phyloP scores from a whole-genome alignment of 2,797 vertebrate species.

The Lithobates sylvaticus region DNA sequence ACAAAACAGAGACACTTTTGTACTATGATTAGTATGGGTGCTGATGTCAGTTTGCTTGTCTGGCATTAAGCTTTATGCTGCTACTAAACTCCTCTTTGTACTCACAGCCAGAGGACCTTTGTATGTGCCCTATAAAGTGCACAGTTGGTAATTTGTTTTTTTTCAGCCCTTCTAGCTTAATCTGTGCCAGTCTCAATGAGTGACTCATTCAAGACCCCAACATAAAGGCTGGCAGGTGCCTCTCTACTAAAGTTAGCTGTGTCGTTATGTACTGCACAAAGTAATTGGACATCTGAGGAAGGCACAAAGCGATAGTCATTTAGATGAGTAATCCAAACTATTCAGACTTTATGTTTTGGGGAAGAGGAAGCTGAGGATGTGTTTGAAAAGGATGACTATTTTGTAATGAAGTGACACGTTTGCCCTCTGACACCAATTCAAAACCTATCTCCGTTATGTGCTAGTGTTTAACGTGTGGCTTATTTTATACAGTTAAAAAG shows the following conservation, averaged over 20 bases:
- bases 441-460: background rate
- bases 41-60: conserved; percentile 88
- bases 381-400: conserved; percentile 23
- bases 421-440: conserved; percentile 37
- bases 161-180: conserved; percentile 76
- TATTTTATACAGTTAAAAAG: background rate
- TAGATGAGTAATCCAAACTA: conserved; percentile 46
- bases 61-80: conserved; percentile 80
- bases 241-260: conserved; percentile 67
- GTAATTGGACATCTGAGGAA: conserved; percentile 18
- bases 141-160: conserved; percentile 80
- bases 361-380: conserved; percentile 41
- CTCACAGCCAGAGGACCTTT: conserved; percentile 81
- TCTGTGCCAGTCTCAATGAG: conserved; percentile 76
- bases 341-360: conserved; percentile 21
- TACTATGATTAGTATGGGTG: conserved; percentile 86
- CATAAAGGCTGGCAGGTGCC: conserved; percentile 78
- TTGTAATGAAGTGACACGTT: conserved; percentile 26
- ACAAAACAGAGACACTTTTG: conserved; percentile 90
- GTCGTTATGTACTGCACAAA: conserved; percentile 57
- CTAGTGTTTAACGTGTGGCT: background rate
- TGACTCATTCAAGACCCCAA: conserved; percentile 79
- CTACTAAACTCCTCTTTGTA: conserved; percentile 90
- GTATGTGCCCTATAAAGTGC: conserved; percentile 79
- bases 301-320: conserved; percentile 13